Base-by-base conservation (phyloP, 1,140 invertebrate species). In the Drosophila pandora region DNA sequence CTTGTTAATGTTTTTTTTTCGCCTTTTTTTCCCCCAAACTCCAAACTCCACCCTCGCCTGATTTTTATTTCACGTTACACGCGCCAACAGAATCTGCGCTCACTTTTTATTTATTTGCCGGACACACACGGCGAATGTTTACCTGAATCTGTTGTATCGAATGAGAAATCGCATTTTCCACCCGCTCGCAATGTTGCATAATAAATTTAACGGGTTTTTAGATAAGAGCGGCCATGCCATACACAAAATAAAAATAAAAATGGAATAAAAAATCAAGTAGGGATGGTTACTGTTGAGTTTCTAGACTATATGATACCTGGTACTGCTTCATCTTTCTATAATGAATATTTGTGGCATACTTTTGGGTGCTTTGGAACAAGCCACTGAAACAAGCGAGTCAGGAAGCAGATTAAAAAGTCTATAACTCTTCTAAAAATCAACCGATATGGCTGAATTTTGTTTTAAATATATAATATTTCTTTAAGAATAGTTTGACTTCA, bases 131-230 rank as follows among this genome's bases (percentile, higher is more conserved):
- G 50, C 17, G 70, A 55, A 43, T 67, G 49, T 60, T 60, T 73
- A 73, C 69, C 69, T 73, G 70, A 62, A 49, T 73, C 57, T 63
- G 70, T 73, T 63, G 70, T 73, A 73, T 73, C 70, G 70, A 73
- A 73, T 73, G 69, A 73, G 70, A 55, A 79, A 75, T 64, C 80
- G 81, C 70, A 83, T 82, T 67, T 72, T 30, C 63, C 63, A 67
- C 63, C 63, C 63, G 63, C 47, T 60, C 63, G 76, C 75, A 78
- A 64, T 77, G 75, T 76, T 76, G 79, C 80, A 73, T 79, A 80
- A 74, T 84, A 84, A 84, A 84, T 84, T 85, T 85, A 76, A 84
- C 59, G 67, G 81, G 72, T 76, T 65, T 74, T 85, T 85, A 84
- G 80, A 84, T 84, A 84, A 84, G 76, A 76, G 53, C 81, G n/a